phyloP scores from a whole-genome alignment of 2,888 invertebrate genomes.

The Ophioninae sp. region DNA sequence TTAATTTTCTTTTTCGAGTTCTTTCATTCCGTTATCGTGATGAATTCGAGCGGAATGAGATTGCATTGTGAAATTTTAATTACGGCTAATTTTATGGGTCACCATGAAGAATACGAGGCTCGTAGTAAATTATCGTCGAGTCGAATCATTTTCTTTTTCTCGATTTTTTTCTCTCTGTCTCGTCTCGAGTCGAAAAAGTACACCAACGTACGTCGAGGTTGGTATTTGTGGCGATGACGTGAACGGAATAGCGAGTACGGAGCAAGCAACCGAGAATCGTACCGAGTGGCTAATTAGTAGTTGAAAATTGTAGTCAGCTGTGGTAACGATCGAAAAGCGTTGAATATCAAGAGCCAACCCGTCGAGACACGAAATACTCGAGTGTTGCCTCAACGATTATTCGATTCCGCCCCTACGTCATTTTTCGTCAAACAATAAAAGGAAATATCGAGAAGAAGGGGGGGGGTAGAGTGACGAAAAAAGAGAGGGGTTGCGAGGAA shows the following conservation, averaged over 20 bases:
- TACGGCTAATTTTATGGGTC: constrained; percentile 68
- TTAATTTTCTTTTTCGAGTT: neutral
- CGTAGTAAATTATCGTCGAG: constrained; percentile 65
- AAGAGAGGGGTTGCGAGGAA: neutral
- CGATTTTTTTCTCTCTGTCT: constrained; percentile 10
- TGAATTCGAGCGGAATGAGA: constrained; percentile 46
- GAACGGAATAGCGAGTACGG: constrained; percentile 38
- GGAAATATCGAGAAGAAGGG: neutral
- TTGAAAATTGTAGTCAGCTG: constrained; percentile 54
- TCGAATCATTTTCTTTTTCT: constrained; percentile 24
- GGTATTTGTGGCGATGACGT: neutral
- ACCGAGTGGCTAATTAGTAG: constrained; percentile 71
- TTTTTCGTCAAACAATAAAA: constrained; percentile 25
- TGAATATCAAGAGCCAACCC: constrained; percentile 44
- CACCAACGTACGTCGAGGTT: constrained; percentile 10
- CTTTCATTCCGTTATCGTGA: neutral
- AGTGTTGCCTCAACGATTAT: constrained; percentile 31
- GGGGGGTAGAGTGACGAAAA: neutral
- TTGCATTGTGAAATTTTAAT: constrained; percentile 71
- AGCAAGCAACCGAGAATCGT: constrained; percentile 55
- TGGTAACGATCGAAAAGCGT: constrained; percentile 55
- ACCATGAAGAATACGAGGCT: constrained; percentile 63
- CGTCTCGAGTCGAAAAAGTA: constrained; percentile 20
- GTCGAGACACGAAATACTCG: constrained; percentile 33
- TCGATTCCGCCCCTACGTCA: constrained; percentile 12